phyloP scores from a whole-genome alignment of 2,888 invertebrate species.

The Ecliptopera silaceata region DNA sequence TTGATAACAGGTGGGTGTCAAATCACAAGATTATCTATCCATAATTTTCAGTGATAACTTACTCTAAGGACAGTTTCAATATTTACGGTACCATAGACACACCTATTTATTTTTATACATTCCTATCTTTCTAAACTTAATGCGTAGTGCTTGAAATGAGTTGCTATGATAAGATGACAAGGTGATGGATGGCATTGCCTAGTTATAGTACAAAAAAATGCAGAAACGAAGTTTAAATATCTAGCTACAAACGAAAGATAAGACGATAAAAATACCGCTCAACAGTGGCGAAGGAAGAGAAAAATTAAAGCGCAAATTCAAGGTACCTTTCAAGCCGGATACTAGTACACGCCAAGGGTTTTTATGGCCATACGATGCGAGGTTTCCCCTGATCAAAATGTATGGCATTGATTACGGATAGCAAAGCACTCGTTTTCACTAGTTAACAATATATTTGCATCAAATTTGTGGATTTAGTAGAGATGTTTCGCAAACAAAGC shows the following conservation, averaged over 20 bases:
- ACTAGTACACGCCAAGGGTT: constrained; percentile 94
- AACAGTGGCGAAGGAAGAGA: neutral
- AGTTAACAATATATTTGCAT: constrained; percentile 6
- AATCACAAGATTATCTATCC: neutral
- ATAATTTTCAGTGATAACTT: too few species aligned
- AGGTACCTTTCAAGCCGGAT: constrained; percentile 91
- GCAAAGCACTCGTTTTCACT: constrained; percentile 37
- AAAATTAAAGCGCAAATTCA: constrained; percentile 11
- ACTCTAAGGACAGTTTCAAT: too few species aligned
- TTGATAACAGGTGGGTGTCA: neutral
- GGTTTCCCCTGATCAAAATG: constrained; percentile 94
- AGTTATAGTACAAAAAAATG: neutral
- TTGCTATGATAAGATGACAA: neutral
- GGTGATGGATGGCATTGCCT: too few species aligned
- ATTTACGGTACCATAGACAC: too few species aligned
- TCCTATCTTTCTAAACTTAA: too few species aligned
- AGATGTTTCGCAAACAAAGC: neutral
- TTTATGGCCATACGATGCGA: constrained; percentile 93
- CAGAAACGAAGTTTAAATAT: neutral
- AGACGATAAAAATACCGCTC: neutral
- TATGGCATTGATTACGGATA: constrained; percentile 90
- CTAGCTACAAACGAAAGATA: neutral
- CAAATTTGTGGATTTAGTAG: neutral
- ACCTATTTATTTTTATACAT: too few species aligned
- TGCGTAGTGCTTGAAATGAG: too few species aligned